phyloP scores from a whole-genome alignment of 1,140 invertebrate genomes.

The Vanessa atalanta region DNA sequence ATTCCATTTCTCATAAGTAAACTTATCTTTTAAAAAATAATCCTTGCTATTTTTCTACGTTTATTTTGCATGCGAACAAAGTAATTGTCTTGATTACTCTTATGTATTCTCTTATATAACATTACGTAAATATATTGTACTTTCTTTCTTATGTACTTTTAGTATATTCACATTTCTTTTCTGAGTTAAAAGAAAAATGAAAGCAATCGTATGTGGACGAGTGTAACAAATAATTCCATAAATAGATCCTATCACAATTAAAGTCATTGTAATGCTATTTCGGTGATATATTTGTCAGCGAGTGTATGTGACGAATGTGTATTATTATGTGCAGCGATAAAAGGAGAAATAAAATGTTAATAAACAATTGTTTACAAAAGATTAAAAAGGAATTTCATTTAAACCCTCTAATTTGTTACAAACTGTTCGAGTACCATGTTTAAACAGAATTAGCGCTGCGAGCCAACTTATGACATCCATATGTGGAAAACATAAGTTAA shows the following conservation, averaged over 20 bases:
- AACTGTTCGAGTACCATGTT: background rate
- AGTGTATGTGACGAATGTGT: conserved; percentile 72
- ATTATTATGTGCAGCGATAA: conserved; percentile 73
- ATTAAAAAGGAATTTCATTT: conserved; percentile 71
- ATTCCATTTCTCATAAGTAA: conserved; percentile 76
- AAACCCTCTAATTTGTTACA: background rate
- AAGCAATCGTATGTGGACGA: conserved; percentile 58
- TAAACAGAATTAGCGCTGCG: background rate
- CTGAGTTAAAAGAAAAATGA: conserved; percentile 79
- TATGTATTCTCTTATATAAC: conserved; percentile 32
- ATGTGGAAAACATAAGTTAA: no score
- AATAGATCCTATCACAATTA: conserved; percentile 65
- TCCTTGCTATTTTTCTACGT: conserved; percentile 68
- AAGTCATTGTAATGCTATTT: conserved; percentile 72
- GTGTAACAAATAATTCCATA: conserved; percentile 71
- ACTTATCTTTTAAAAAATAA: conserved; percentile 56
- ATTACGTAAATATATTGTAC: conserved; percentile 27
- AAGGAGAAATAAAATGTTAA: conserved; percentile 80
- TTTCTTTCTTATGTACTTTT: conserved; percentile 59
- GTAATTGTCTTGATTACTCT: conserved; percentile 51
- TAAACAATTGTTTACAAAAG: conserved; percentile 81
- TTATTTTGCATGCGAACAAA: conserved; percentile 70
- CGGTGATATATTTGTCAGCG: conserved; percentile 69
- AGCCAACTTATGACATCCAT: no score
- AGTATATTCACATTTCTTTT: conserved; percentile 76